phyloP scores from a whole-genome alignment of 2,797 vertebrate species.

The Gadopsis bispinosus region DNA sequence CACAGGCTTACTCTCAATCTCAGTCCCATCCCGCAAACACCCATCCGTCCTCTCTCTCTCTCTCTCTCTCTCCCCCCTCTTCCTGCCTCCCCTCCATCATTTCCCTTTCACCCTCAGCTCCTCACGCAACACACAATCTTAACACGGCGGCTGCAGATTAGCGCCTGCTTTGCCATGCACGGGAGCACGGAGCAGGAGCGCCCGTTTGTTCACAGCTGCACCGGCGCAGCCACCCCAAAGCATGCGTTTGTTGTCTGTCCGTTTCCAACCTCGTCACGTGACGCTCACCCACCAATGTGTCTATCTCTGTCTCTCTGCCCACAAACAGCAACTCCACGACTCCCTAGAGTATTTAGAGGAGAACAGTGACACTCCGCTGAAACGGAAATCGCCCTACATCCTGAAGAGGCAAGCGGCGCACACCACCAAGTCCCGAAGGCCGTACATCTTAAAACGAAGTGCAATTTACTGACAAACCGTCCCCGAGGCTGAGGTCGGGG shows the following conservation, averaged over 20 bases:
- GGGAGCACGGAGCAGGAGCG: slow-evolving; percentile 23
- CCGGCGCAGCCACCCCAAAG: slow-evolving; percentile 10
- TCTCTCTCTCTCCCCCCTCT: slow-evolving; percentile 1
- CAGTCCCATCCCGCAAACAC: not conserved
- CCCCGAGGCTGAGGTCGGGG: not conserved
- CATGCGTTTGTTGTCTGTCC: slow-evolving; percentile 20
- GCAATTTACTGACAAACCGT: slow-evolving; percentile 87
- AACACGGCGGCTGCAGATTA: slow-evolving; percentile 44
- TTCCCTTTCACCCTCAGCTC: slow-evolving; percentile 14
- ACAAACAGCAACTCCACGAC: slow-evolving; percentile 78
- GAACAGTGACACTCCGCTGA: slow-evolving; percentile 88
- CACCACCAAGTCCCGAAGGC: slow-evolving; percentile 92
- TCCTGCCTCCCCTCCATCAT: slow-evolving; percentile 8
- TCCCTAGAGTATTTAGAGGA: slow-evolving; percentile 86
- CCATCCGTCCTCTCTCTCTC: slow-evolving; percentile 3
- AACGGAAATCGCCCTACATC: slow-evolving; percentile 97
- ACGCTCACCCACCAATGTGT: slow-evolving; percentile 14
- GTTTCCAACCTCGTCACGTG: not conserved
- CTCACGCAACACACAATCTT: not conserved
- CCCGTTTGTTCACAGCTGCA: slow-evolving; percentile 45
- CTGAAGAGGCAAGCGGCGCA: slow-evolving; percentile 91
- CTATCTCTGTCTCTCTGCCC: slow-evolving; percentile 12
- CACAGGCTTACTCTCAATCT: not conserved
- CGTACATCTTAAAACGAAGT: slow-evolving; percentile 95
- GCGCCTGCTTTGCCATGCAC: slow-evolving; percentile 49